Conservation (phyloP, 1,140 invertebrate species). For the Drosophila triauraria region DNA sequence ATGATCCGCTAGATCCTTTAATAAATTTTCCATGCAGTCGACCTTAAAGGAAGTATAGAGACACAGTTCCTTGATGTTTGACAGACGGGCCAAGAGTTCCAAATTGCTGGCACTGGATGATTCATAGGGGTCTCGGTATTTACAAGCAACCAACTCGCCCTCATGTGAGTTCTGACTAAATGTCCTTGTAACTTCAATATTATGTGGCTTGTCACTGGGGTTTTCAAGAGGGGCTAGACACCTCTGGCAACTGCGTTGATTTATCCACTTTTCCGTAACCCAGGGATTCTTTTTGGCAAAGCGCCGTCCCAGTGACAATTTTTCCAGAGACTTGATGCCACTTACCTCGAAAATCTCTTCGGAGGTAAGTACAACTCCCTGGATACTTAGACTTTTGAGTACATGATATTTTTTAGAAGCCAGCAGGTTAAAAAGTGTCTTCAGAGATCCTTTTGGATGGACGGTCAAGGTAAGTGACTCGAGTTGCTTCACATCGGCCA, state of each 20-base stretch:
- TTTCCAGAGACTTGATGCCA: slow-evolving; percentile 1
- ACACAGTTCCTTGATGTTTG: neutral
- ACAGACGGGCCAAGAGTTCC: neutral
- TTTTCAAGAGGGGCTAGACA: neutral
- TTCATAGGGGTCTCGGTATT: neutral
- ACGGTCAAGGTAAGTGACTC: slow-evolving; percentile 2
- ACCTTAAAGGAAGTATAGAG: neutral
- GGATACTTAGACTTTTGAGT: neutral
- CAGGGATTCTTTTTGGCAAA: neutral
- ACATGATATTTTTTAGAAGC: neutral
- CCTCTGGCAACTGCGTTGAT: neutral
- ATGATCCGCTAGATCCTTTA: neutral
- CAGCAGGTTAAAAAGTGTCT: neutral
- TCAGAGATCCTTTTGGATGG: slow-evolving; percentile 1
- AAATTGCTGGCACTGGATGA: neutral
- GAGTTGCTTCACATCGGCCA: neutral
- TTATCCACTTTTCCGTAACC: neutral
- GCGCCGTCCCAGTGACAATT: neutral
- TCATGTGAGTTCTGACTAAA: neutral
- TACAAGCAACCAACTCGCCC: neutral
- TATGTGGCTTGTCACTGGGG: neutral
- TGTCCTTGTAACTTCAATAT: neutral
- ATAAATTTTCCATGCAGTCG: neutral
- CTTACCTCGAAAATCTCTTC: neutral
- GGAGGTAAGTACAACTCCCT: neutral